Base-by-base conservation (phyloP, 2,113 vertebrate genomes). In the Poecile atricapillus region DNA sequence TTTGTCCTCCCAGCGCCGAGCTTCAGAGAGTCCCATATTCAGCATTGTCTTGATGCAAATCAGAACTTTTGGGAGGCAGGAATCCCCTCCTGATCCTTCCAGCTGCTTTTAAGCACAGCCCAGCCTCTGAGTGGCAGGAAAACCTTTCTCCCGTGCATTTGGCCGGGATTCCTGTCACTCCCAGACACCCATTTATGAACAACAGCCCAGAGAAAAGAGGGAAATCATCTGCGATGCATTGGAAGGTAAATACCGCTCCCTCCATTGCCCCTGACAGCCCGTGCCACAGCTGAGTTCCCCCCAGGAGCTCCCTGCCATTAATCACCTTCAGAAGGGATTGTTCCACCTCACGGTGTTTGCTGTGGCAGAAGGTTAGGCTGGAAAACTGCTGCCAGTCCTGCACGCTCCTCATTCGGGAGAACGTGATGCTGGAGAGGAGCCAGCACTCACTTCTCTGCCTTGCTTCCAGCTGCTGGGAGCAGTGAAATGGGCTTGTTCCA, bases 191-290 rank as follows among this genome's bases (percentile, higher is more conserved):
- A 15, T 75, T 92, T 70, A 44, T 56, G 93, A 96, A 83, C 56
- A 50, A n/a, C 59, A 87, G 30, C 68, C 41, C 49, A 28, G 67
- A 74, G 70, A 27, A 81, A 22, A 65, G 41, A 75, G 73, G 76
- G 65, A 88, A 90, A 91, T 94, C 88, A 89, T 88, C 75, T 52
- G 58, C 5, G 28, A 37, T 93, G 50, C 27, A 41, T 44, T 55
- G 86, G 88, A 90, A 93, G 81, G 94, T 96, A 97, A 97, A 95
- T 88, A 93, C 84, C 3, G 4, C 83, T 94, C 92, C 92, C 82
- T 94, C 79, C 94, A 83, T 80, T 70, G 87, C 87, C 78, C 88
- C 87, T 92, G 95, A 78, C 94, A 94, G 86, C 87, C 78, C 2
- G 19, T 56, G 81, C 83, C 90, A 77, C 89, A 90, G 94, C 89